Base-by-base conservation (phyloP, 1,140 invertebrate species). In the Hydropsyche tenuis region DNA sequence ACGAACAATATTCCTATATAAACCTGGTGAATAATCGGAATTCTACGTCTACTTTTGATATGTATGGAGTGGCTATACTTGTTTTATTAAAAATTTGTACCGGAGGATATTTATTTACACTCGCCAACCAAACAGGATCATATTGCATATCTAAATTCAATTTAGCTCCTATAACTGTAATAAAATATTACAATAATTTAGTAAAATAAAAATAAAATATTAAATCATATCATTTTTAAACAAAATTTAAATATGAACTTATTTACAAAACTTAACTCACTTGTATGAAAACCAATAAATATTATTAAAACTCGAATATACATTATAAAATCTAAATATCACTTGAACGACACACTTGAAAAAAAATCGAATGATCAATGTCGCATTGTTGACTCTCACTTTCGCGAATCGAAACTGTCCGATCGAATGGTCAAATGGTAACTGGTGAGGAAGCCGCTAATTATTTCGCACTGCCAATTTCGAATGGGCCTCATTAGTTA, bases 71-170 rank as follows among this genome's bases (percentile, higher is more conserved):
- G 5, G 68, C 45, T 4, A 30, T 27, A n/a, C 75, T 73, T 45
- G 82, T 85, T 43, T 82, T 81, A 51, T 84, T 84, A 14, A 78
- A 27, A 0, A 78, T 56, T 0, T 79, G 64, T 3, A 81, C 79
- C 0, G 81, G 74, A 1, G 78, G 72, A 65, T 80, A 81, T 25
- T 76, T 72, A 71, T 84, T 81, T 12, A 86, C 82, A 73, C 84
- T 85, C 12, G 83, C 85, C 43, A 84, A 76, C 85, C 85, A 86
- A 14, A 86, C 85, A 0, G 85, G 84, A 62, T 86, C 85, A 71
- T 85, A 85, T 1, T 82, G 81, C n/a, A 78, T 71, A 5, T 82
- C 82, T 12, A 81, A 78, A 53, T 85, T 81, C 80, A 84, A 84
- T 30, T 82, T 72, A 69, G 82, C 78, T 20, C 80, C 63, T 23